Percentiles rank a stretch among this genome's conserved stretches.
Evolutionary conservation across 2,113 vertebrate genomes (phyloP).

Genomic region (Vanacampus margaritifer): DNA sequence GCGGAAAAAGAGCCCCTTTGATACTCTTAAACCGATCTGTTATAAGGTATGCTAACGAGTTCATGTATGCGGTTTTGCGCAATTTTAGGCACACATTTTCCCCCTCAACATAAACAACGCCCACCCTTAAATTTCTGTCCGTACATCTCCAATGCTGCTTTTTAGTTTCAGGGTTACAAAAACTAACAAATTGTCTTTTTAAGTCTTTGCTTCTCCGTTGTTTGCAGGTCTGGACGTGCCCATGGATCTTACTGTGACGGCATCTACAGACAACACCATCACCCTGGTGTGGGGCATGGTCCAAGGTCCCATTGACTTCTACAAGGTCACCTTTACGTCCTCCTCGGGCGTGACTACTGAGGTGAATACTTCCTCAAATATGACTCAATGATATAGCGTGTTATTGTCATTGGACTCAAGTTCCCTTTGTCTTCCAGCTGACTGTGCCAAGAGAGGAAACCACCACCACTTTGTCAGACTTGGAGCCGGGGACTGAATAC

Average conservation of each 20-base stretch:
- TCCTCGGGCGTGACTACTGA: conserved; percentile 83
- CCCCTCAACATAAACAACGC: background rate
- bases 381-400: background rate
- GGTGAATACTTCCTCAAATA: conserved; percentile 35
- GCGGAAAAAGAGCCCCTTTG: too few species aligned
- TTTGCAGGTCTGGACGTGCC: conserved; percentile 87
- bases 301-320: conserved; percentile 91
- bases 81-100: background rate
- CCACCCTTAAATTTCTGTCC: background rate
- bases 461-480: conserved; percentile 79
- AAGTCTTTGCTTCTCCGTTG: background rate
- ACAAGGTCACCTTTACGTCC: conserved; percentile 86
- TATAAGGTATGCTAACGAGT: too few species aligned
- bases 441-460: conserved; percentile 79
- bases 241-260: conserved; percentile 83
- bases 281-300: conserved; percentile 87
- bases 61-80: too few species aligned
- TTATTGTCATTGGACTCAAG: background rate
- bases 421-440: conserved; percentile 48
- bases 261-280: conserved; percentile 90
- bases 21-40: too few species aligned
- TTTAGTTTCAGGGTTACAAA: background rate
- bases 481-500: conserved; percentile 92
- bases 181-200: too few species aligned
- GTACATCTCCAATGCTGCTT: background rate